Percentiles rank a stretch among this genome's conserved stretches.
Conservation (phyloP, 2,797 vertebrate genomes). For the Mormyrus hasselquistii region DNA sequence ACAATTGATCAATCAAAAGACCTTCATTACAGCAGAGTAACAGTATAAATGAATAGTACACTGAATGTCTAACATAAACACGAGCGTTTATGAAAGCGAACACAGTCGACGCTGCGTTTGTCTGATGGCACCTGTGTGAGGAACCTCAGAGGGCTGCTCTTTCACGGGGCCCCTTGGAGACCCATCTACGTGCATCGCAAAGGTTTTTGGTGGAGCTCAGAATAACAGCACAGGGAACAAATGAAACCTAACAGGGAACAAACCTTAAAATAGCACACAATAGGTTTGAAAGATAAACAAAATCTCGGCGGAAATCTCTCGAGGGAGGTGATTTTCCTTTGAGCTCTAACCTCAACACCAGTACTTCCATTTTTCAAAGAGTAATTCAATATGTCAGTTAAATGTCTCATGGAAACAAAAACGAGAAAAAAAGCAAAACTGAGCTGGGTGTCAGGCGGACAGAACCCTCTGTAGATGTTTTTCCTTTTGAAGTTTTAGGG, state of each 20-base stretch:
- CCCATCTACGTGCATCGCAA: background rate
- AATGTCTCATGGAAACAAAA: constrained; percentile 13
- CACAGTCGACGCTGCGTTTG: constrained; percentile 21
- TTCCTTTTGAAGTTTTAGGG: background rate
- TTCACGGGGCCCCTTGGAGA: constrained; percentile 19
- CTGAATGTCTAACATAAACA: background rate
- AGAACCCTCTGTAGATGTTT: background rate
- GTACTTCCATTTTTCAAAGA: constrained; percentile 23
- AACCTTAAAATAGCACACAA: constrained; percentile 45
- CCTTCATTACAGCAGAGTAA: constrained; percentile 23
- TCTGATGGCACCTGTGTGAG: background rate
- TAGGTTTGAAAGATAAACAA: constrained; percentile 33
- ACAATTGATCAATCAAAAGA: constrained; percentile 39
- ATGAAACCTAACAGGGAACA: constrained; percentile 20
- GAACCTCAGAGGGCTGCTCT: background rate
- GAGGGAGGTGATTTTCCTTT: constrained; percentile 20
- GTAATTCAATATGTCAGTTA: constrained; percentile 31
- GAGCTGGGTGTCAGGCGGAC: background rate
- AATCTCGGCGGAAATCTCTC: constrained; percentile 30
- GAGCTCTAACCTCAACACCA: constrained; percentile 35
- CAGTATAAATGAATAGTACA: background rate
- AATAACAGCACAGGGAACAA: constrained; percentile 14
- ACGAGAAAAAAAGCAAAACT: background rate
- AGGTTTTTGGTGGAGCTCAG: constrained; percentile 13
- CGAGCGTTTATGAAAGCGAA: constrained; percentile 16